A percentile compares a stretch with the other conserved stretches of the same genome.
These are phyloP conservation scores for Sceloporus tristichus DNA, from an alignment of 2,113 vertebrate species.

Conservation along the genomic window DNA sequence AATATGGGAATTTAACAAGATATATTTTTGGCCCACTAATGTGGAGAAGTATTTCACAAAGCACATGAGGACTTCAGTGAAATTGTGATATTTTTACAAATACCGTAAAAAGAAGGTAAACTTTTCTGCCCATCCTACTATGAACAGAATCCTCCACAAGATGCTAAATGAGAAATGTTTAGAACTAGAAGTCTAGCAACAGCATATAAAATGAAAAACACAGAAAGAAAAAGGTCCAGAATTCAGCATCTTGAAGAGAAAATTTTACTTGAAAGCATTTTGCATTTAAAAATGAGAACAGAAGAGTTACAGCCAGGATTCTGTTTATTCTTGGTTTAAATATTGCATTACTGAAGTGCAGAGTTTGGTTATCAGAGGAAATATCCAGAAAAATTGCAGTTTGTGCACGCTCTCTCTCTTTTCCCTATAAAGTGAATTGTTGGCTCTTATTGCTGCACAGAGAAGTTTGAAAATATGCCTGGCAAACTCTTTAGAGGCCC, in stretches of 20 bases:
- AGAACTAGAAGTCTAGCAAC: too few relatives aligned
- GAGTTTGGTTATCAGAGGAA: neutral
- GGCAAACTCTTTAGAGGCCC: neutral
- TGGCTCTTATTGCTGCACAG: conserved; percentile 14
- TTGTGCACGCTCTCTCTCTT: neutral
- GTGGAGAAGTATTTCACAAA: neutral
- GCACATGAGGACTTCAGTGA: neutral
- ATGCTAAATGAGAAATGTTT: neutral
- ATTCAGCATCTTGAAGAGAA: neutral
- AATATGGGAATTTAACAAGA: neutral
- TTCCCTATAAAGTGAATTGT: neutral
- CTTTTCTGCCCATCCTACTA: neutral
- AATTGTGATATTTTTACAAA: neutral
- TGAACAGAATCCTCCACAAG: neutral
- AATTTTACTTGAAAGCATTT: neutral
- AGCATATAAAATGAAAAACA: neutral
- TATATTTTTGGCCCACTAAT: neutral
- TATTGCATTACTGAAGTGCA: neutral
- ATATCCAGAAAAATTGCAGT: neutral
- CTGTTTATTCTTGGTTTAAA: conserved; percentile 3
- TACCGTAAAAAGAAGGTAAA: neutral
- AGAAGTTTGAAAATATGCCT: neutral
- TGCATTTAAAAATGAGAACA: neutral
- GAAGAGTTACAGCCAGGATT: neutral
- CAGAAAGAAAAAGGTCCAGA: too few relatives aligned